Percentiles rank a stretch among this genome's conserved stretches.
These are phyloP conservation scores for Miniopterus natalensis DNA, from an alignment of 2,113 vertebrate genomes.

Conservation along the genomic window DNA sequence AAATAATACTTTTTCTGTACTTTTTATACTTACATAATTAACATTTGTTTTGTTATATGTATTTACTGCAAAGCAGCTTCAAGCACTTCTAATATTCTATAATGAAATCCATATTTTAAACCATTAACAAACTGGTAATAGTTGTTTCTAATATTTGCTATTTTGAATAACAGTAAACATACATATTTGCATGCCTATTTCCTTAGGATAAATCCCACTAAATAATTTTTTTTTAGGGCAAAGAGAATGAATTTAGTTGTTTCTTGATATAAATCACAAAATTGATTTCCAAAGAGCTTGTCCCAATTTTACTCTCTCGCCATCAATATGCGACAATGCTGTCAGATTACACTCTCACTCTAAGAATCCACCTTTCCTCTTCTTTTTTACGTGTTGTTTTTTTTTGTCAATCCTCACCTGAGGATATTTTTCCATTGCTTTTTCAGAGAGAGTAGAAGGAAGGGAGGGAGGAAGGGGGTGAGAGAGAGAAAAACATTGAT, in stretches of 20 bases:
- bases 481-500: no score
- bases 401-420: no score
- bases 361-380: background rate
- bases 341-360: background rate
- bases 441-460: no score
- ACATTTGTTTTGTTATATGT: background rate
- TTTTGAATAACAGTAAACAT: background rate
- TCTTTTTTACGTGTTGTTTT: no score
- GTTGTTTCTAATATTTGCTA: background rate
- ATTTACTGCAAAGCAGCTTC: background rate
- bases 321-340: background rate
- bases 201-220: background rate
- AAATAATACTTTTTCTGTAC: background rate
- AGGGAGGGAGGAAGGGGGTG: no score
- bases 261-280: background rate
- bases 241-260: background rate
- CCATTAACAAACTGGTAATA: background rate
- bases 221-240: background rate
- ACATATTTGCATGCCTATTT: background rate
- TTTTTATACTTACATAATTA: background rate
- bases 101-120: background rate
- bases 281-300: background rate
- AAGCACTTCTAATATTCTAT: background rate
- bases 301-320: background rate
- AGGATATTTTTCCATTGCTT: no score